Evolutionary conservation across 2,888 invertebrate species (phyloP).

Genomic region (Mycalesis mineus): DNA sequence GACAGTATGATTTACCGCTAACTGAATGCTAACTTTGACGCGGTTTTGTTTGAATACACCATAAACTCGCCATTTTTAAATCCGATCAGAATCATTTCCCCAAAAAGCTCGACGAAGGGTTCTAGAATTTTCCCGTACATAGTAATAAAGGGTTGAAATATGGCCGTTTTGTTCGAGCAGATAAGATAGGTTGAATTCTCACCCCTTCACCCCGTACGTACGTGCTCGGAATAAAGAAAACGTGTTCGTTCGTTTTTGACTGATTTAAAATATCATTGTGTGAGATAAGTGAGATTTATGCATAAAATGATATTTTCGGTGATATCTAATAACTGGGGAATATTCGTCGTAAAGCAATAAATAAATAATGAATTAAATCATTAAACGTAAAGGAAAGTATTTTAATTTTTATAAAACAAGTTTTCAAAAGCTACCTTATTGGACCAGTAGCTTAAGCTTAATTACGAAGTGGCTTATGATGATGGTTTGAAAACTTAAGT

Average conservation of each 20-base stretch:
- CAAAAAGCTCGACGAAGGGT: conserved; percentile 2
- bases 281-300: conserved; percentile 23
- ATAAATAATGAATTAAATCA: too few relatives aligned
- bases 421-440: too few relatives aligned
- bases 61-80: not conserved
- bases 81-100: conserved; percentile 5
- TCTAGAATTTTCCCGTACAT: conserved; percentile 24
- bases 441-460: too few relatives aligned
- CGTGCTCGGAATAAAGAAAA: conserved; percentile 37
- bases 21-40: not conserved
- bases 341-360: too few relatives aligned
- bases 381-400: too few relatives aligned
- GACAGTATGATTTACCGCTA: too few relatives aligned
- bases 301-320: too few relatives aligned
- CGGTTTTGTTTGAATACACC: not conserved
- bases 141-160: conserved; percentile 38
- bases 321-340: too few relatives aligned
- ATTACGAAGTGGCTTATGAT: too few relatives aligned
- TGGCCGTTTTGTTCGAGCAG: conserved; percentile 35
- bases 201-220: conserved; percentile 33
- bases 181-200: conserved; percentile 42
- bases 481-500: too few relatives aligned
- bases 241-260: conserved; percentile 22
- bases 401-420: too few relatives aligned
- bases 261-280: conserved; percentile 28